These are phyloP conservation scores for Trochalopteron elliotii DNA, from an alignment of 2,113 vertebrate genomes.

Conservation along the genomic window DNA sequence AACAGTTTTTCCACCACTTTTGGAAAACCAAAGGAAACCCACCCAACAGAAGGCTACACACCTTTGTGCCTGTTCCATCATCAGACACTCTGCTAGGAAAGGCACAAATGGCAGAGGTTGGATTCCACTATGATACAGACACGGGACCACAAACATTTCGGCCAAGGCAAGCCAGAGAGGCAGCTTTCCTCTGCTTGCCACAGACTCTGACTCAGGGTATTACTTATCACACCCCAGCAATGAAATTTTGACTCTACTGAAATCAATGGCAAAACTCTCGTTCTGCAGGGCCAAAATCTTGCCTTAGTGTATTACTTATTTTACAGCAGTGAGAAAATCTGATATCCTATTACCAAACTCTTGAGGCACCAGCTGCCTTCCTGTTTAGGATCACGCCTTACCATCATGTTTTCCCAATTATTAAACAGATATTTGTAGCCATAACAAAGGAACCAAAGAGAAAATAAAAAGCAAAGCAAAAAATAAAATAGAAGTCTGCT, in stretches of 20 bases:
- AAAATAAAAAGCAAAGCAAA: not conserved
- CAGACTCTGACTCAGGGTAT: not conserved
- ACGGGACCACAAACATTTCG: not conserved
- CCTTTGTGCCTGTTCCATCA: not conserved
- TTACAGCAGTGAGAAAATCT: not conserved
- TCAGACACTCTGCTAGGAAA: not conserved
- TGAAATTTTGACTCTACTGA: not conserved
- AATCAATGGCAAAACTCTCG: not conserved
- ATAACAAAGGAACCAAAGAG: not conserved
- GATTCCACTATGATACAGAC: not conserved
- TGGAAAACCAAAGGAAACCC: not conserved
- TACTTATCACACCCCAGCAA: not conserved
- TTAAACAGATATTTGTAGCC: conserved; percentile 4
- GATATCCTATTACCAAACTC: not conserved
- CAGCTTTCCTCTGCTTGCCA: not conserved
- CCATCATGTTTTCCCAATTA: not conserved
- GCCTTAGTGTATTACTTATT: not conserved
- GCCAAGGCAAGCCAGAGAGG: not conserved
- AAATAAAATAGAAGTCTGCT: not conserved
- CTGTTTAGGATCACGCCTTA: not conserved
- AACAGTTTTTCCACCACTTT: not conserved
- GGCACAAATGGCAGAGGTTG: not conserved
- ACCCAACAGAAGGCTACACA: fast-evolving
- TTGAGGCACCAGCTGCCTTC: not conserved
- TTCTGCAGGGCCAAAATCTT: not conserved